These are phyloP conservation scores for Homarus gammarus DNA, from an alignment of 2,888 invertebrate species.

Conservation along the genomic window DNA sequence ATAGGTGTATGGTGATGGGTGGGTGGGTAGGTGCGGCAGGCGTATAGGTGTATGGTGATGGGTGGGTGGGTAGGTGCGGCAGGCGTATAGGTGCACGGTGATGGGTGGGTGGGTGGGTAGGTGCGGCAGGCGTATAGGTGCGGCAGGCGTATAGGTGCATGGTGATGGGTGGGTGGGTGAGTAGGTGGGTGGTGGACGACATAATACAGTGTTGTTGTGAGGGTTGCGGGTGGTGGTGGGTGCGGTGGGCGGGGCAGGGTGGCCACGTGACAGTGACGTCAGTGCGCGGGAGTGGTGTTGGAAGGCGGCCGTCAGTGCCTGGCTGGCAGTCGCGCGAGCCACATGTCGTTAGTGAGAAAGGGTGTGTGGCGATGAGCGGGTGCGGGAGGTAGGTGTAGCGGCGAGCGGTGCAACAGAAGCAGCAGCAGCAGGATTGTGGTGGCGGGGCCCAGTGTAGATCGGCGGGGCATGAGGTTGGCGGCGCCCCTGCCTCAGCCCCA, in stretches of 20 bases:
- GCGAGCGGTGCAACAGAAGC: not conserved
- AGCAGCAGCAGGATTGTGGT: not conserved
- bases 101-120: not conserved
- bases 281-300: slow-evolving; percentile 38
- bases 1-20: too few relatives aligned
- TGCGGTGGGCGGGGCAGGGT: slow-evolving; percentile 16
- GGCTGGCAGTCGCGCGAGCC: slow-evolving; percentile 27
- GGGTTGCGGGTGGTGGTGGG: slow-evolving; percentile 49
- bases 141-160: too few relatives aligned
- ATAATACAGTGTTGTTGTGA: not conserved
- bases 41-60: too few relatives aligned
- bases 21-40: too few relatives aligned
- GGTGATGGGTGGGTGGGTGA: not conserved
- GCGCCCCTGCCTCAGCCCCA: too few relatives aligned
- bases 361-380: slow-evolving; percentile 40
- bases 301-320: slow-evolving; percentile 35
- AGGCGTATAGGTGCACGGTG: too few relatives aligned
- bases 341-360: slow-evolving; percentile 18
- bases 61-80: too few relatives aligned
- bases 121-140: too few relatives aligned
- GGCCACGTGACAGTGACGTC: slow-evolving; percentile 55
- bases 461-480: not conserved
- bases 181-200: not conserved
- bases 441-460: not conserved
- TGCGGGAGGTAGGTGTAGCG: slow-evolving; percentile 28